These are phyloP conservation scores for Sebastes baramenuke DNA, from an alignment of 2,797 vertebrate species.

Conservation along the genomic window DNA sequence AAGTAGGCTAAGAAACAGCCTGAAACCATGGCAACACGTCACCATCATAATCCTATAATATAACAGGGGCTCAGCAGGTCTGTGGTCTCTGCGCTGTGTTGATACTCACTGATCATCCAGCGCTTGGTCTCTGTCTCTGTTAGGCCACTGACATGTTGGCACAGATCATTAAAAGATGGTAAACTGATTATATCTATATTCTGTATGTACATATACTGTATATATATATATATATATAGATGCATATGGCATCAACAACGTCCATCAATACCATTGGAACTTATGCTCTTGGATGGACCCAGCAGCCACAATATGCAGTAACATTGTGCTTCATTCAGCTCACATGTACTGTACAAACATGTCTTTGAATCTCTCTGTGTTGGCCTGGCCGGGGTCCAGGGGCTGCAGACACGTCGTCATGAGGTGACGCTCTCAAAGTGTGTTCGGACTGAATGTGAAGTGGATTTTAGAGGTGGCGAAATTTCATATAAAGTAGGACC, in stretches of 20 bases:
- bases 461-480: neutral
- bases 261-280: neutral
- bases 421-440: neutral
- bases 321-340: neutral
- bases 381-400: neutral
- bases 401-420: neutral
- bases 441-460: neutral
- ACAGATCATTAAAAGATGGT: conserved; percentile 48
- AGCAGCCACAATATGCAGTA: neutral
- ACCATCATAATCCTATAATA: conserved; percentile 56
- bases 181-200: conserved; percentile 21
- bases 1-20: conserved; percentile 70
- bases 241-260: neutral
- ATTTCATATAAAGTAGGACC: neutral
- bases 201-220: neutral
- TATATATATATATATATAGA: no score
- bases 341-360: no score
- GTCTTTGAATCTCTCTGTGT: neutral
- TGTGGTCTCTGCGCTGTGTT: conserved; percentile 36
- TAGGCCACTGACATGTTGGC: conserved; percentile 22
- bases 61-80: conserved; percentile 62
- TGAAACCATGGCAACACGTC: conserved; percentile 73
- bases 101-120: conserved; percentile 35
- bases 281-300: neutral
- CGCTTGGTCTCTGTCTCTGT: neutral